Evolutionary conservation across 2,888 invertebrate species (phyloP).

Genomic region (Apeira syringaria): DNA sequence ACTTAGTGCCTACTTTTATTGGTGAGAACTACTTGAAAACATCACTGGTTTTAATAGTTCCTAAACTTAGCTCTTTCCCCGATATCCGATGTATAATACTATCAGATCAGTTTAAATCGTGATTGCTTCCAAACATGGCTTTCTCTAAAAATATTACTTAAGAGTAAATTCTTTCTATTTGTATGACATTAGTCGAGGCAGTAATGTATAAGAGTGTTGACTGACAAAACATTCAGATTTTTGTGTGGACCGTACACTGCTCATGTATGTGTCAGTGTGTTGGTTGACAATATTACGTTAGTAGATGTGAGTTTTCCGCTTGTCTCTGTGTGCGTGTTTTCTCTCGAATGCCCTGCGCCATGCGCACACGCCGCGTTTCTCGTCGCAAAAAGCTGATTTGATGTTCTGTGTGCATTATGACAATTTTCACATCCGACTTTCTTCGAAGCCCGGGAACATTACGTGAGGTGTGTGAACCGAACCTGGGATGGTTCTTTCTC

Average conservation of each 20-base stretch:
- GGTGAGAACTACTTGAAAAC: too few species aligned
- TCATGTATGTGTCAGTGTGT: slow-evolving; percentile 41
- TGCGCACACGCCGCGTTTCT: slow-evolving; percentile 37
- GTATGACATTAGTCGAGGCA: too few species aligned
- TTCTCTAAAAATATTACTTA: too few species aligned
- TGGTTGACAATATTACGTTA: slow-evolving; percentile 41
- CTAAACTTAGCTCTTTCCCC: too few species aligned
- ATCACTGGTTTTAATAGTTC: too few species aligned
- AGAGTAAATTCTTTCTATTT: too few species aligned
- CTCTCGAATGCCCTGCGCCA: slow-evolving; percentile 39
- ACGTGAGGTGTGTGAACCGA: slow-evolving; percentile 52
- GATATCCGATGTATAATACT: too few species aligned
- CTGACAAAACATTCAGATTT: too few species aligned
- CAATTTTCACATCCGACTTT: slow-evolving; percentile 82
- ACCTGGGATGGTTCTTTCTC: slow-evolving; percentile 52
- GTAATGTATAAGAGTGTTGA: too few species aligned
- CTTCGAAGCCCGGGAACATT: slow-evolving; percentile 58
- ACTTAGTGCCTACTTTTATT: too few species aligned
- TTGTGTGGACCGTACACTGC: slow-evolving; percentile 42
- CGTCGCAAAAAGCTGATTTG: slow-evolving; percentile 66
- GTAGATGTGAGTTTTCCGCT: slow-evolving; percentile 32
- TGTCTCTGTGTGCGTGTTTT: slow-evolving; percentile 45
- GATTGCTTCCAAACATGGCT: too few species aligned
- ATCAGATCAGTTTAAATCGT: too few species aligned
- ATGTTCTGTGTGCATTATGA: slow-evolving; percentile 69